Base-by-base conservation (phyloP, 1,140 invertebrate genomes). In the Nebria ingens region DNA sequence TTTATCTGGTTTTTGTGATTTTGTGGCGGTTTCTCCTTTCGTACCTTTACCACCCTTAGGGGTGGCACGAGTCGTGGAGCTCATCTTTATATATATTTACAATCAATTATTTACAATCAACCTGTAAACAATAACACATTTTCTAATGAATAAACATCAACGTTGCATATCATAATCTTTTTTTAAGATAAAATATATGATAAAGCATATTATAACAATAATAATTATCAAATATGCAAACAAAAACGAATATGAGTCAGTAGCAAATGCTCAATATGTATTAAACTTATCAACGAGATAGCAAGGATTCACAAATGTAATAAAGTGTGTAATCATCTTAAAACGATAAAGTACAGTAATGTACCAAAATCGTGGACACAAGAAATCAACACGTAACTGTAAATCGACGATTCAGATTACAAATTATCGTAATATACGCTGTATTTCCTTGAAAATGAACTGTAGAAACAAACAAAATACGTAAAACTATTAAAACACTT, bases 21-120 rank as follows among this genome's bases (percentile, higher is more conserved):
- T 62, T 64, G 61, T 25, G 13, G 20, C 56, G 59, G 70, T 68
- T 51, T 72, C 70, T 25, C 55, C 60, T 59, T 72, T 72, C n/a
- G 61, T 49, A 54, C 68, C 68, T 63, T 71, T 71, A 55, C 71
- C 71, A 68, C 71, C 69, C 51, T 68, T 67, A 40, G 65, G 63
- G 67, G 68, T 66, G 71, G 71, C 65, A 61, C 68, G 66, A 66
- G 62, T 68, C 61, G 59, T 65, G 61, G 70, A 68, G 66, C 71
- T 72, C 69, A 71, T 71, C 60, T 71, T 68, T 67, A 61, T 55
- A 66, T n/a, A 62, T 72, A 71, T 71, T 64, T 71, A 72, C 69
- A 71, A 69, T 53, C 61, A 45, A 45, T 45, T 45, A 45, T 45
- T 9, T 45, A 45, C 40, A 45, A 45, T 45, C 40, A 45, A 45